Evolutionary conservation across 2,113 vertebrate species (phyloP), one percentile per base, ranked within the genome.

Genomic region (Calyptomena viridis): DNA sequence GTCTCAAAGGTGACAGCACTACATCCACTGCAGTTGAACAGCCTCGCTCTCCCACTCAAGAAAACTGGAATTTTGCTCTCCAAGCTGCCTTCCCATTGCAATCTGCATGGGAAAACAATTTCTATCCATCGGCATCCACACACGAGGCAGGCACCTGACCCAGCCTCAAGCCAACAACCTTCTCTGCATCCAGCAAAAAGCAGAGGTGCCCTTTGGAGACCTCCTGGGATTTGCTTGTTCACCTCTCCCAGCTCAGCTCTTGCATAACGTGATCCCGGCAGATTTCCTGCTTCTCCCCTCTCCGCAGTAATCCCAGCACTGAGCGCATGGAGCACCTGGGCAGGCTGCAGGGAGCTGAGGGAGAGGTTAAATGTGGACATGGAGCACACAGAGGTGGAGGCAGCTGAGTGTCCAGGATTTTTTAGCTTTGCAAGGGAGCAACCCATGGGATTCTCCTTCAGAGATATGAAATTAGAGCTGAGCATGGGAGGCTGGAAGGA

Each of bases 131-230:
- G 92, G 78, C 85, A 74, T 50, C 85, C 53, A 46, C 55, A 23
- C 82, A 68, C 8, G 6, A 88, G 86, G 76, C 75, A 93, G 39
- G 95, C 68, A 21, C 72, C 86, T 86, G 86, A 92, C 50, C 73
- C 59, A 66, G 73, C 73, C 52, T 12, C 0, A 6, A 88, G 90
- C 63, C 91, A 77, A 33, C 35, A 37, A 46, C 35, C 78, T 71
- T 44, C 81, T 28, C 39, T 1, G 12, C 64, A 44, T 0, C 3
- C 0, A 2, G 60, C 27, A 13, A 28, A 12, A 44, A 33, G 83
- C 31, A 24, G 67, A 84, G 75, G 55, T 93, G 92, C 63, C 96
- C 96, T 96, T 94, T 75, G 88, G n/a, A 73, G 79, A 28, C 4
- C 55, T 50, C 4, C 0, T 20, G 64, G 40, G 44, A 72, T 49